Evolutionary conservation across 1,140 invertebrate species (phyloP).

Genomic region (Daktulosphaira vitifoliae): DNA sequence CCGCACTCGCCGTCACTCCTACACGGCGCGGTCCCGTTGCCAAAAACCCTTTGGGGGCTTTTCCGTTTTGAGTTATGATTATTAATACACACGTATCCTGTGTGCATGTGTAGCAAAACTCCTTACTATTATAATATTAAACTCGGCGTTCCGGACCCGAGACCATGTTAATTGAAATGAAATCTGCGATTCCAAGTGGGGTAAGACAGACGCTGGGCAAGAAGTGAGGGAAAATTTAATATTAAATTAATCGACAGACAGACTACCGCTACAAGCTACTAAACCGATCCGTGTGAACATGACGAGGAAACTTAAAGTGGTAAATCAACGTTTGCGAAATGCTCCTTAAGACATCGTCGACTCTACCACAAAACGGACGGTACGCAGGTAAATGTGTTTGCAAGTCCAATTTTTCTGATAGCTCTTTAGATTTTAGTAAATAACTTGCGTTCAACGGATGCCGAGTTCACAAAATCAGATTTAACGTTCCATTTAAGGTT

Average conservation of each 20-base stretch:
- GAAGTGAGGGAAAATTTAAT: conserved; percentile 1
- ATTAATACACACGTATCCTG: conserved; percentile 30
- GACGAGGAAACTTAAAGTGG: too few species aligned
- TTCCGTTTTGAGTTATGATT: conserved; percentile 32
- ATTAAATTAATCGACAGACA: conserved; percentile 32
- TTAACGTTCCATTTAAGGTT: too few species aligned
- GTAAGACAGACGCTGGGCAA: neutral
- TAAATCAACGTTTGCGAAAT: too few species aligned
- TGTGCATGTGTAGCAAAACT: conserved; percentile 20
- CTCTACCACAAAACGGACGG: too few species aligned
- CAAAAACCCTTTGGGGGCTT: conserved; percentile 31
- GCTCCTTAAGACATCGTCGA: too few species aligned
- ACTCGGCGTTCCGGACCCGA: conserved; percentile 28
- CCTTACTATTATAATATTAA: conserved; percentile 32
- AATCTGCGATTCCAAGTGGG: conserved; percentile 23
- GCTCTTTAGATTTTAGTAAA: too few species aligned
- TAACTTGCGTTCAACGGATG: too few species aligned
- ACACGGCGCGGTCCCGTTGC: neutral
- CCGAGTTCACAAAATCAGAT: too few species aligned
- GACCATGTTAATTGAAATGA: conserved; percentile 33
- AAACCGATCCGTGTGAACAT: too few species aligned
- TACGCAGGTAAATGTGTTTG: too few species aligned
- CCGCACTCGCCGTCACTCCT: neutral
- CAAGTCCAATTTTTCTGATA: too few species aligned
- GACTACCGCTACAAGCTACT: neutral